Base-by-base conservation (phyloP, 2,113 vertebrate species). In the Pandion haliaetus region DNA sequence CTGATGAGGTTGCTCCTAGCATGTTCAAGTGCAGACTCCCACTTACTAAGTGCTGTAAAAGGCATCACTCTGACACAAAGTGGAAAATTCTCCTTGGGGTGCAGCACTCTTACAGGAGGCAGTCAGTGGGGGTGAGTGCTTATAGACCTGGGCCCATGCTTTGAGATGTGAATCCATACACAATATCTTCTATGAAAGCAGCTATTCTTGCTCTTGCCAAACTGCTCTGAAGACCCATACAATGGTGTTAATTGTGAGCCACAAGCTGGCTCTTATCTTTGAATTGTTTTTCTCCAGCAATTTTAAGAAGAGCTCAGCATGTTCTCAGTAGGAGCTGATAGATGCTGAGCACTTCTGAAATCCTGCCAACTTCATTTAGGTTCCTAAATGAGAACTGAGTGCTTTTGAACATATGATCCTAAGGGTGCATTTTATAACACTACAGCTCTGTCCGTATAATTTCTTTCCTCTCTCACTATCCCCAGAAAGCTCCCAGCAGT, bases 271-370 rank as follows among this genome's bases (percentile, higher is more conserved):
- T 95, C 84, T 95, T 96, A 93, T 95, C 94, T 97, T 70, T 36
- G 44, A 95, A 95, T 96, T 96, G 96, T 97, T 95, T 94, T 91
- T 73, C 89, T 76, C 88, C 79, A 94, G 91, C 86, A 78, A 71
- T 91, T 95, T 97, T 77, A 94, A 95, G 95, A 95, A 95, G 96
- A 95, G 93, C 94, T 96, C 94, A 93, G 93, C 86, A 42, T 95
- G 94, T 96, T 97, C 95, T 94, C 96, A 62, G 89, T 82, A 88
- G 93, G 86, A 96, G 95, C 94, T 97, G 96, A 94, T 96, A 82
- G 95, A 97, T 96, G 94, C 82, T 93, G 87, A 97, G 91, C 81
- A 50, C 84, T 93, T 97, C 93, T 97, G 96, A 96, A 97, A 97
- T 34, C 71, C 93, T 94, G 97, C 97, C 97, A 96, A 34, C 78